phyloP scores from a whole-genome alignment of 2,113 vertebrate genomes.

The Eonycteris spelaea region DNA sequence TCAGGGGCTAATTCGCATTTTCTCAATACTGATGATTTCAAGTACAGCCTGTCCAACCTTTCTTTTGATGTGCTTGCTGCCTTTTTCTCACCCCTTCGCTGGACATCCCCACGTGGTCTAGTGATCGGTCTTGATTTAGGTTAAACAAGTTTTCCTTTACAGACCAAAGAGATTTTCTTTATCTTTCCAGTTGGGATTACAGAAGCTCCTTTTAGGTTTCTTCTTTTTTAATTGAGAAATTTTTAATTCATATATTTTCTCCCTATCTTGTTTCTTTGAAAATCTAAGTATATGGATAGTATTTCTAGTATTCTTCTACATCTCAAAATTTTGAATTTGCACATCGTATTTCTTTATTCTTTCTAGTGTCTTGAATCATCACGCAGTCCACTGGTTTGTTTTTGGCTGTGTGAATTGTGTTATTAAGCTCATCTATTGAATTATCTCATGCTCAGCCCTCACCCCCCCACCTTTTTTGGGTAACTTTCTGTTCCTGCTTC shows the following conservation, averaged over 20 bases:
- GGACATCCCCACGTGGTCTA: too few species aligned
- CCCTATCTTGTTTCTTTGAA: neutral
- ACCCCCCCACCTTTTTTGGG: neutral
- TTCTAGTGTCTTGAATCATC: neutral
- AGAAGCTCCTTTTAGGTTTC: neutral
- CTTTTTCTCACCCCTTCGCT: neutral
- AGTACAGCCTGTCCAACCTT: neutral
- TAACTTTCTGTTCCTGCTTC: neutral
- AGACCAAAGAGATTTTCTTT: neutral
- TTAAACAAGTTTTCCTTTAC: neutral
- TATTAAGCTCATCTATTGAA: neutral
- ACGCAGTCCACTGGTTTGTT: neutral
- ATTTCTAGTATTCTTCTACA: neutral
- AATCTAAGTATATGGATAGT: neutral
- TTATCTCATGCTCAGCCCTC: neutral
- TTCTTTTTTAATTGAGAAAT: neutral
- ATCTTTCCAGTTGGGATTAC: neutral
- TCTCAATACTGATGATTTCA: neutral
- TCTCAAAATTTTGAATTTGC: neutral
- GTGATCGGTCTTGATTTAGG: neutral
- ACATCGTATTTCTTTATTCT: neutral
- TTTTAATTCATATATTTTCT: neutral
- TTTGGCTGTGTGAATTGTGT: neutral
- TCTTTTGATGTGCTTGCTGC: too few species aligned
- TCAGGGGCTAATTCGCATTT: neutral